Base-by-base conservation (phyloP, 1,140 invertebrate species). In the Brachionus asplanchnoidis region DNA sequence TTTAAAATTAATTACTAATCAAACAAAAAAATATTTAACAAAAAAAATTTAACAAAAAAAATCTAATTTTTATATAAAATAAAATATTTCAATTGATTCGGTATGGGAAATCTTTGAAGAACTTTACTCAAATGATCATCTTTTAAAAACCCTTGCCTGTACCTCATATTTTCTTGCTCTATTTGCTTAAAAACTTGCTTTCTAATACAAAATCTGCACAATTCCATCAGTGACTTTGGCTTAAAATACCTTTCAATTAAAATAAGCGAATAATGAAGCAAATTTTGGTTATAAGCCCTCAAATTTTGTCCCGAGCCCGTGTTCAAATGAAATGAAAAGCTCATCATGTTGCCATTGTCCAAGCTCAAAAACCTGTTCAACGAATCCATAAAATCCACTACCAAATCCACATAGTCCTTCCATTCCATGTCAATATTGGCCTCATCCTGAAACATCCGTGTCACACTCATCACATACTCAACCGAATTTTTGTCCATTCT, bases 321-420 rank as follows among this genome's bases (percentile, higher is more conserved):
- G 12, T 46, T 77, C 46, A 77, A 77, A 26, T 77, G 42, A 77
- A 50, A 50, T 7, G n/a, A 26, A 46, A 77, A 77, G 46, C 73
- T 77, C 40, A 77, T 50, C 73, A 50, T 50, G 36, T 65, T 65
- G 6, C 26, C 28, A 11, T 42, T 40, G 32, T 82, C 79, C 7
- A 82, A 11, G 26, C 42, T 82, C 32, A 82, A 82, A 82, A 82
- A 82, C 26, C 2, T 68, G 32, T 82, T 36, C 32, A 82, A 60
- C 3, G 79, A 82, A 65, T 68, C 32, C 79, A 82, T 82, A 82
- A 82, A 82, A 46, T 82, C 65, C 4, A 17, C 7, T 3, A 82
- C 60, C 42, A 65, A 26, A 11, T 46, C 26, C 0, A 82, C 53
- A 82, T 65, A 82, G 20, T 82, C 79, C 4, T 3, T 32, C 79